Conservation (phyloP, 2,113 vertebrate species). For the Oncorhynchus tshawytscha region DNA sequence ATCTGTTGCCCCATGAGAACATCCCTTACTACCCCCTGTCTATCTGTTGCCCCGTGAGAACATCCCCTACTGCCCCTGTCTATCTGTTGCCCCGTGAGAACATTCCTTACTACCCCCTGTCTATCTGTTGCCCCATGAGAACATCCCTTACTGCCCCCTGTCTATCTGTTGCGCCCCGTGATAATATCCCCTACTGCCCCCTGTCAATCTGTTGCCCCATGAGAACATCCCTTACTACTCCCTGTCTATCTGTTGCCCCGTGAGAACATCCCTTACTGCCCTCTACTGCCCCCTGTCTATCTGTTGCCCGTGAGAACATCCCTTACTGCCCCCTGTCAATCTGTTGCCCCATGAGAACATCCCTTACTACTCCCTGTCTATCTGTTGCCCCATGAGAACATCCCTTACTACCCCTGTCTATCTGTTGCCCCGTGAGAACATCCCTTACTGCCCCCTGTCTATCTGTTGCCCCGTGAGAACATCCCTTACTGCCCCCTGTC, state of each 20-base stretch:
- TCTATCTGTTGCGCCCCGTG: neutral
- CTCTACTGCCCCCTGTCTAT: slow-evolving; percentile 17
- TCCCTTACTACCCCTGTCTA: no score
- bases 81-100: neutral
- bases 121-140: no score
- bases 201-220: slow-evolving; percentile 16
- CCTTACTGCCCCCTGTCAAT: no score
- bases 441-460: neutral
- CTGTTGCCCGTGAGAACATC: no score
- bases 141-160: neutral
- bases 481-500: no score
- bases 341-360: no score
- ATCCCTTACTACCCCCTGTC: slow-evolving; percentile 14
- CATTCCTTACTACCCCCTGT: slow-evolving; percentile 12
- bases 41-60: no score
- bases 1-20: neutral
- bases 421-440: neutral
- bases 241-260: neutral
- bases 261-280: neutral
- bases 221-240: slow-evolving; percentile 8
- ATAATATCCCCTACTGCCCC: slow-evolving; percentile 9
- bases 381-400: no score
- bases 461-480: no score
- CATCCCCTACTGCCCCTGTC: neutral
- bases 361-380: no score